phyloP scores from a whole-genome alignment of 2,113 vertebrate genomes.

The Patagioenas fasciata region DNA sequence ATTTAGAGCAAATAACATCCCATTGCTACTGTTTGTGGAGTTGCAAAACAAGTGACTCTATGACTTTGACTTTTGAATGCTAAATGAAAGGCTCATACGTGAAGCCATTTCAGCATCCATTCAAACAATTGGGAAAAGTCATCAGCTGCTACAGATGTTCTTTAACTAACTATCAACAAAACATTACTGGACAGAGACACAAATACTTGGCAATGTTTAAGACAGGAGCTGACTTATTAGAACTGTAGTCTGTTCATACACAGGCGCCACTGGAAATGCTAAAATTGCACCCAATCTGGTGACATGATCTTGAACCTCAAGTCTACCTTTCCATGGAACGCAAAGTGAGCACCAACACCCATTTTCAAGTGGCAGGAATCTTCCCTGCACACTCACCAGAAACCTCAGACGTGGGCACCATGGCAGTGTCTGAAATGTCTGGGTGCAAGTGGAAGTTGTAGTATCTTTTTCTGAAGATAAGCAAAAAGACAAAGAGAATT shows the following conservation, averaged over 20 bases:
- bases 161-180: background rate
- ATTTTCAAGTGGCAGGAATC: background rate
- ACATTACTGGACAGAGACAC: background rate
- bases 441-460: background rate
- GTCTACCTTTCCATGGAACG: background rate
- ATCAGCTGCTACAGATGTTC: background rate
- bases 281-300: background rate
- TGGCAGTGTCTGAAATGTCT: background rate
- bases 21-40: background rate
- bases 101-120: background rate
- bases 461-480: background rate
- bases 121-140: background rate
- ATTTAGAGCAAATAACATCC: background rate
- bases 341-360: background rate
- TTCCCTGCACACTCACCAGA: background rate
- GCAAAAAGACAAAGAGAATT: background rate
- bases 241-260: background rate
- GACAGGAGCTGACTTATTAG: background rate
- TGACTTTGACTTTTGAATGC: background rate
- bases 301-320: background rate
- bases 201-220: background rate
- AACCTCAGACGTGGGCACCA: background rate
- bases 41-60: background rate
- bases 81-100: background rate
- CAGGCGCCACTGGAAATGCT: background rate